Evolutionary conservation across 2,113 vertebrate genomes (phyloP), one percentile per base, ranked within the genome.

Genomic region (Synchiropus splendidus): DNA sequence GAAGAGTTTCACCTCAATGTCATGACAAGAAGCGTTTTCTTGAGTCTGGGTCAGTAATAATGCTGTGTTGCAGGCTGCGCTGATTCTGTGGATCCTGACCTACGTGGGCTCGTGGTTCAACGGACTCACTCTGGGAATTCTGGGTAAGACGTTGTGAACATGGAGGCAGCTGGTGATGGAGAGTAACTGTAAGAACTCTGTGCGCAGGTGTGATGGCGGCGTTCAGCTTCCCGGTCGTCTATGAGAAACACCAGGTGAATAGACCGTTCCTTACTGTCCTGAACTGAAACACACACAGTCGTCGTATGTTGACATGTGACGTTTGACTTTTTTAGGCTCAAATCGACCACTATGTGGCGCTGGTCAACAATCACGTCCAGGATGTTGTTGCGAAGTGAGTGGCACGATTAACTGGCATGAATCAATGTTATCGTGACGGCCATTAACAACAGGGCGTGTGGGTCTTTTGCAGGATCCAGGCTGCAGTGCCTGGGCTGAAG

Each of bases 61-160:
- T 38, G n/a, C 10, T 9, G 9, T 27, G 4, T 13, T 11, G 30
- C 63, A 98, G 94, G 97, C 97, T 49, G 92, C 92, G 6, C 88
- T 92, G 62, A 58, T 96, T 76, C 93, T 99, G 92, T 99, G 94
- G 94, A 87, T 97, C 14, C 89, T 98, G 73, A 99, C 95, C 39
- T 94, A 97, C 10, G 87, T 99, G 33, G 95, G 95, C 77, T 90
- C 90, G 79, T 88, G 97, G 85, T 99, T 99, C 78, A 99, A 97
- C 64, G 95, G 94, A 44, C 88, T 99, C 75, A 97, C 94, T 36
- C 76, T 99, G 10, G 81, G 94, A 61, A 99, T 98, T 64, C 76
- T 99, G 67, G 89, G 95, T 99, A 82, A 91, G n/a, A 4, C 2
- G 6, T 3, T 16, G n/a, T 8, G 6, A 12, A 11, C 6, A 4